Evolutionary conservation across 2,797 vertebrate genomes (phyloP).

Genomic region (Oreortyx pictus): DNA sequence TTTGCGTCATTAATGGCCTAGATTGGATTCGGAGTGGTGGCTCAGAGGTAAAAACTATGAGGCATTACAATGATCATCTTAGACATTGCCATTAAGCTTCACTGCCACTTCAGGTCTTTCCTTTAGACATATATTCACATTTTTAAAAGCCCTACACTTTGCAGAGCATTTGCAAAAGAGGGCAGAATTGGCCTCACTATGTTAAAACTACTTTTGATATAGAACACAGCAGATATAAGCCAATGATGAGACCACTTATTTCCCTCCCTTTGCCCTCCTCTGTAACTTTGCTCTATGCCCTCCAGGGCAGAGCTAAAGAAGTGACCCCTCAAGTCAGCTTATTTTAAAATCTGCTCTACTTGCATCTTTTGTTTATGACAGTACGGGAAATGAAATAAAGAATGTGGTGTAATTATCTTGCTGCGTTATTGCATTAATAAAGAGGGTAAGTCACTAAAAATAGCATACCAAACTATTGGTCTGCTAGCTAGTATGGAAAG

Average conservation of each 20-base stretch:
- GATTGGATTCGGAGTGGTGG: not conserved
- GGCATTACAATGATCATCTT: not conserved
- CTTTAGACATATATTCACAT: not conserved
- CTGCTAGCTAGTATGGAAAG: not conserved
- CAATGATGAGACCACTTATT: not conserved
- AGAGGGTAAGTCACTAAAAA: not conserved
- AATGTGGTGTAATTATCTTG: constrained; percentile 3
- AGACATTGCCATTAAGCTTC: not conserved
- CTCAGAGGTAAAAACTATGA: not conserved
- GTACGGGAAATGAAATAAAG: not conserved
- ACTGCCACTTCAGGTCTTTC: not conserved
- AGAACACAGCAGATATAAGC: not conserved
- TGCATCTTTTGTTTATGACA: constrained; percentile 1
- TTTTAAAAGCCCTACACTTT: not conserved
- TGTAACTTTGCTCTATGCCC: not conserved
- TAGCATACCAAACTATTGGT: not conserved
- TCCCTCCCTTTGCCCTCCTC: not conserved
- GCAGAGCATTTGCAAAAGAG: not conserved
- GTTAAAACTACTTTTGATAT: not conserved
- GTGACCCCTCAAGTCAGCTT: not conserved
- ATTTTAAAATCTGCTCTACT: constrained; percentile 11
- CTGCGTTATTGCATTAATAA: not conserved
- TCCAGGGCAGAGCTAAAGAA: not conserved
- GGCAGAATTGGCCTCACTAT: not conserved
- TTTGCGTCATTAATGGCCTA: not conserved